These are phyloP conservation scores for Rotaria sp. DNA, from an alignment of 2,888 invertebrate genomes.

Conservation along the genomic window DNA sequence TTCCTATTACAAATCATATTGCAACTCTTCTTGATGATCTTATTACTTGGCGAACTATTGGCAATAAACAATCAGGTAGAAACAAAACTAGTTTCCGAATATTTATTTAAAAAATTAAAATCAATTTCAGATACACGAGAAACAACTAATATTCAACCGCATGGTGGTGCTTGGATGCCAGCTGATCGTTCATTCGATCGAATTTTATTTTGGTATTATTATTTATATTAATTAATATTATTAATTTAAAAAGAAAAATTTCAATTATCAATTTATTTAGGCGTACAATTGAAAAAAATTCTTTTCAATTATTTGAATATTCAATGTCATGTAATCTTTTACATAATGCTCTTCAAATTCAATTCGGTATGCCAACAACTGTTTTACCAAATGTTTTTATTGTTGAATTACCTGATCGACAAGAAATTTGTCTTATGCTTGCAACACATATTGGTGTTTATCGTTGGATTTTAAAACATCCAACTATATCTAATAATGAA, in stretches of 20 bases:
- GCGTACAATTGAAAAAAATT: not conserved
- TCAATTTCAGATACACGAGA: not conserved
- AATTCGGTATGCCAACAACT: not conserved
- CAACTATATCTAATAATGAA: not conserved
- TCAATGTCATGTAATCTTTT: not conserved
- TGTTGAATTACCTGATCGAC: not conserved
- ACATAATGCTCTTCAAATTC: not conserved
- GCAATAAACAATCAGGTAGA: not conserved
- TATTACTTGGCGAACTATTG: conserved; percentile 6
- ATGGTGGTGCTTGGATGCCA: conserved; percentile 25
- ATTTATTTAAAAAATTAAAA: not conserved
- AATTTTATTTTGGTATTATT: not conserved
- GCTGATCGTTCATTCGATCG: not conserved
- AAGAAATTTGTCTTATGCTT: conserved; percentile 16
- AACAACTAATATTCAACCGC: not conserved
- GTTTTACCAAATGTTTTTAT: conserved; percentile 28
- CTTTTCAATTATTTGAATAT: conserved; percentile 17
- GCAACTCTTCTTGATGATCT: conserved; percentile 1
- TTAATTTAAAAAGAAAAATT: not conserved
- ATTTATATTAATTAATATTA: not conserved
- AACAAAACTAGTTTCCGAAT: too few species aligned
- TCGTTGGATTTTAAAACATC: conserved; percentile 13
- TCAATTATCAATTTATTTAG: not conserved
- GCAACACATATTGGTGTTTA: conserved; percentile 10
- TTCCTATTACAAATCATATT: not conserved